Conservation (phyloP, 2,888 invertebrate genomes). For the Volucella bombylans region DNA sequence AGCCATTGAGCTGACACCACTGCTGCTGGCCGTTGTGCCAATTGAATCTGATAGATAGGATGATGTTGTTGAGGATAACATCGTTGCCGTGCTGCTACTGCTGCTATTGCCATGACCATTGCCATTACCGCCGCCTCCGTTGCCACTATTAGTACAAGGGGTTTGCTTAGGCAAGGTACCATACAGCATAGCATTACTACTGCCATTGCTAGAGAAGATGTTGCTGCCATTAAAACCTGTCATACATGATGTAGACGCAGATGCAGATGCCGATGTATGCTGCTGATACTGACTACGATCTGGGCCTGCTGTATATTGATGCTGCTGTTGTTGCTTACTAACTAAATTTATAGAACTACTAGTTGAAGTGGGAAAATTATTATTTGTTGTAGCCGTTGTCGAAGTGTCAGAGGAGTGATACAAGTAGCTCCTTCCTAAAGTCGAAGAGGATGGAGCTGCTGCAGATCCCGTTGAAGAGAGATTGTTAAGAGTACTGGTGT, state of each 20-base stretch:
- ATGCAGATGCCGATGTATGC: constrained; percentile 53
- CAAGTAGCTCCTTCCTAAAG: constrained; percentile 71
- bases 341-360: constrained; percentile 80
- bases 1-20: constrained; percentile 81
- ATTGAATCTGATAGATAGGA: constrained; percentile 76
- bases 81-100: constrained; percentile 72
- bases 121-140: constrained; percentile 73
- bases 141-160: constrained; percentile 60
- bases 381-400: constrained; percentile 74
- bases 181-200: constrained; percentile 79
- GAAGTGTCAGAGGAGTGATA: constrained; percentile 67
- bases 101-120: constrained; percentile 48
- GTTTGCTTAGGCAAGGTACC: constrained; percentile 81
- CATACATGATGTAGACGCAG: constrained; percentile 40
- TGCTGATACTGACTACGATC: constrained; percentile 75
- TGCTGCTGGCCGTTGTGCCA: constrained; percentile 80
- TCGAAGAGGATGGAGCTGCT: constrained; percentile 77
- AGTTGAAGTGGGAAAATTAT: constrained; percentile 74
- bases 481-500: constrained; percentile 70
- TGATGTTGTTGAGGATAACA: constrained; percentile 77
- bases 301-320: constrained; percentile 78
- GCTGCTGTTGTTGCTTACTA: constrained; percentile 76
- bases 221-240: constrained; percentile 49
- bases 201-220: constrained; percentile 47
- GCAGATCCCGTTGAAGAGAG: constrained; percentile 73